These are phyloP conservation scores for Puntigrus tetrazona DNA, from an alignment of 2,113 vertebrate genomes.

Conservation along the genomic window DNA sequence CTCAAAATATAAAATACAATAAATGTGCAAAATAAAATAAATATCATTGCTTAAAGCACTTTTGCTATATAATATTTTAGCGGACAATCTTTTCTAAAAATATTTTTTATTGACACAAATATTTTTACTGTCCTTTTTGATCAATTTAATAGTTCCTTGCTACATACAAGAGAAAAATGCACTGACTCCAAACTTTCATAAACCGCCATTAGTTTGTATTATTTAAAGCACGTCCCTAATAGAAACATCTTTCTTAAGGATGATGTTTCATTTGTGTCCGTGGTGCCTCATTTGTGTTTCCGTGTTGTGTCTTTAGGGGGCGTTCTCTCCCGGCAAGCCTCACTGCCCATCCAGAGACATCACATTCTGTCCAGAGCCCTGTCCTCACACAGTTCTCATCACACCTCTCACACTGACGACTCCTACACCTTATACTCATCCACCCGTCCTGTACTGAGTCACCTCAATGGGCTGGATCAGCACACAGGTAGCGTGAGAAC, in stretches of 20 bases:
- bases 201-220: not conserved
- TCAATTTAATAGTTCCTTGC: not conserved
- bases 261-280: conserved; percentile 57
- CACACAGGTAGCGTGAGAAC: conserved; percentile 54
- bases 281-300: conserved; percentile 59
- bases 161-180: not conserved
- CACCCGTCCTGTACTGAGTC: conserved; percentile 51
- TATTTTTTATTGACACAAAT: too few species aligned
- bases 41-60: not conserved
- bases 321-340: conserved; percentile 77
- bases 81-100: too few species aligned
- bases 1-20: too few species aligned
- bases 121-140: not conserved
- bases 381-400: conserved; percentile 49
- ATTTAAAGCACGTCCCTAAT: not conserved
- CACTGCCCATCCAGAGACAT: conserved; percentile 73
- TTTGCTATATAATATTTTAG: not conserved
- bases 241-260: not conserved
- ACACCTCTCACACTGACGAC: conserved; percentile 73
- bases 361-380: conserved; percentile 74
- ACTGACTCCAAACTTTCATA: not conserved
- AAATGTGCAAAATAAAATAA: too few species aligned
- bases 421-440: conserved; percentile 69
- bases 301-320: conserved; percentile 77
- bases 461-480: conserved; percentile 53